Evolutionary conservation across 2,797 vertebrate species (phyloP), one percentile per base, ranked within the genome.

Genomic region (Macropodus opercularis): DNA sequence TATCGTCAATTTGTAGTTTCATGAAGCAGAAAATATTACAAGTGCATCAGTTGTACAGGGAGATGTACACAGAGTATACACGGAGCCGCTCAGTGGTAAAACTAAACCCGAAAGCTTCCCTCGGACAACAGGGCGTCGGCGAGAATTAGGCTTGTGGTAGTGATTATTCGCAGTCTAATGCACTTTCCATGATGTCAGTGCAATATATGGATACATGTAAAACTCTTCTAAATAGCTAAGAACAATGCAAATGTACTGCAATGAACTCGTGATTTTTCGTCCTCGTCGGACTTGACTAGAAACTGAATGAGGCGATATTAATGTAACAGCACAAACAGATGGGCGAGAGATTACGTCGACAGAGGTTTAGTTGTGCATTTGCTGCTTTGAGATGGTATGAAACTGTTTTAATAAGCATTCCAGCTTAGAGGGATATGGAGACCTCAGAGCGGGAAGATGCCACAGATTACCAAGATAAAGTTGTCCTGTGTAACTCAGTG

Each of bases 51-150:
- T 36, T 42, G 51, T n/a, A n/a, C n/a, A n/a, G n/a, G n/a, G n/a
- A n/a, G n/a, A n/a, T n/a, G n/a, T n/a, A n/a, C n/a, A n/a, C n/a
- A n/a, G n/a, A n/a, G n/a, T n/a, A n/a, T n/a, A n/a, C n/a, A n/a
- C n/a, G n/a, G n/a, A n/a, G n/a, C n/a, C 65, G 59, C 34, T 44
- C 23, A 72, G 64, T 56, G 19, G 70, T 68, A 72, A 70, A 85
- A 89, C 67, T 75, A 77, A 82, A 85, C 72, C 77, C 71, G 77
- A 83, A 81, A 63, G 80, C 77, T 74, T 77, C 84, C 85, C 77
- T 57, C 39, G 75, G 78, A 75, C 83, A 80, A 87, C 63, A 65
- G 47, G 49, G 70, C 38, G 73, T 85, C 79, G 68, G 59, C 49
- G 68, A 75, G 75, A 90, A 88, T 90, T 76, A 86, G 70, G 58